These are phyloP conservation scores for Minunthozetes semirufus DNA, from an alignment of 2,888 invertebrate species.

Conservation along the genomic window DNA sequence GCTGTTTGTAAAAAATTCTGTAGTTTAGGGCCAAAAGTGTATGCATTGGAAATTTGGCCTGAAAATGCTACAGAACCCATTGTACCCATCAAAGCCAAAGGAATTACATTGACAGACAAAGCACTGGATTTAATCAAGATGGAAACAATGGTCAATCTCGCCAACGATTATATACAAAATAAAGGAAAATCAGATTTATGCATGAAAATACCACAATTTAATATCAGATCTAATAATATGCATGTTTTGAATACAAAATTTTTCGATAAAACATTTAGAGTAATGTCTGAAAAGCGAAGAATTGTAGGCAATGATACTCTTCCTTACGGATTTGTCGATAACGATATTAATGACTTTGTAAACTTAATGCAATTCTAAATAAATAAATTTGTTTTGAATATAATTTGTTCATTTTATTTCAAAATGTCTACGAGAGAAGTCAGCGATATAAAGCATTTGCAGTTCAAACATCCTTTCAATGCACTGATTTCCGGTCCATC, in stretches of 20 bases:
- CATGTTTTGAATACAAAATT: conserved; percentile 20
- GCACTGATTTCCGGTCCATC: not conserved
- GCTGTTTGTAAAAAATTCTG: conserved; percentile 46
- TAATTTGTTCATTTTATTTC: no score
- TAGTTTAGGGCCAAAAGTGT: conserved; percentile 47
- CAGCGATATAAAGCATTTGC: not conserved
- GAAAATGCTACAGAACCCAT: not conserved
- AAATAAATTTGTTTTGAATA: no score
- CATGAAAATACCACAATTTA: not conserved
- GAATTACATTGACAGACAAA: conserved; percentile 20
- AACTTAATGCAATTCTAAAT: no score
- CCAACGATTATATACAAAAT: not conserved
- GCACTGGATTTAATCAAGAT: not conserved
- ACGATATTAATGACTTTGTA: not conserved
- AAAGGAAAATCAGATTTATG: not conserved
- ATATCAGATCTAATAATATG: not conserved
- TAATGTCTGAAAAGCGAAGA: conserved; percentile 23
- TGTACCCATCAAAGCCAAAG: conserved; percentile 12
- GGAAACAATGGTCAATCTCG: not conserved
- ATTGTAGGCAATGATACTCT: not conserved
- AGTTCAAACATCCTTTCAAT: not conserved
- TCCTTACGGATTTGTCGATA: conserved; percentile 14
- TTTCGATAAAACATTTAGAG: conserved; percentile 21
- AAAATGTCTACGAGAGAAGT: not conserved
- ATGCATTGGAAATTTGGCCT: conserved; percentile 43